Conservation (phyloP, 2,888 invertebrate species). For the Lasioglossum zephyrum region DNA sequence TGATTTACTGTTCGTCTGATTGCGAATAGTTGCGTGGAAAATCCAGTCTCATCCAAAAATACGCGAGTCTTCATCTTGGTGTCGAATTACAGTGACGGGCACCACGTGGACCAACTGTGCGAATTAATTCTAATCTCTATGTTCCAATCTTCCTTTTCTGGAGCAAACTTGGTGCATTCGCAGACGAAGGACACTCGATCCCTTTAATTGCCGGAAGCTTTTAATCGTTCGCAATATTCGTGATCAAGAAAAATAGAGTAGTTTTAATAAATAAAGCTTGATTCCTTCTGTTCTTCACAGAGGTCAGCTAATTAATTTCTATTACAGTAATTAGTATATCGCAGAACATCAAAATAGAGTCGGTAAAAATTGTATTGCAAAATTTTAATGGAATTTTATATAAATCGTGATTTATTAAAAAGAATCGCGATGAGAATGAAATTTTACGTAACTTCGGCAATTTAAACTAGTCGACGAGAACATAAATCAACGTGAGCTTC, state of each 20-base stretch:
- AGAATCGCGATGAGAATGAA: neutral
- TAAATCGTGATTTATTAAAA: neutral
- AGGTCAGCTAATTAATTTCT: neutral
- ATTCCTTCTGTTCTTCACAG: neutral
- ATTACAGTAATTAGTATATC: neutral
- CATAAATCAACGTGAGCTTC: neutral
- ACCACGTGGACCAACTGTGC: constrained; percentile 26
- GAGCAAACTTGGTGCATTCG: neutral
- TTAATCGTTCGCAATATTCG: neutral
- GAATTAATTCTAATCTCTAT: neutral
- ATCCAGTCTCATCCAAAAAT: constrained; percentile 76
- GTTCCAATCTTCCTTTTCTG: neutral
- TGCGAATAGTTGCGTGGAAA: constrained; percentile 52
- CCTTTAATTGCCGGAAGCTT: neutral
- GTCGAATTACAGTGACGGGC: constrained; percentile 74
- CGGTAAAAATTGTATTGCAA: neutral
- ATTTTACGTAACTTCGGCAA: neutral
- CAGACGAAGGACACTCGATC: neutral
- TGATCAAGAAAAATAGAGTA: neutral
- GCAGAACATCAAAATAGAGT: neutral
- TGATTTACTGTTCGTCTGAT: constrained; percentile 15
- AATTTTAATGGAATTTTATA: neutral
- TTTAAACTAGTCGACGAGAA: neutral
- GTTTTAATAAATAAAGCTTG: neutral
- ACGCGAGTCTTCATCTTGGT: constrained; percentile 73